Evolutionary conservation across 1,140 invertebrate species (phyloP), one percentile per base, ranked within the genome.

Genomic region (Trichomalopsis sarcophagae): DNA sequence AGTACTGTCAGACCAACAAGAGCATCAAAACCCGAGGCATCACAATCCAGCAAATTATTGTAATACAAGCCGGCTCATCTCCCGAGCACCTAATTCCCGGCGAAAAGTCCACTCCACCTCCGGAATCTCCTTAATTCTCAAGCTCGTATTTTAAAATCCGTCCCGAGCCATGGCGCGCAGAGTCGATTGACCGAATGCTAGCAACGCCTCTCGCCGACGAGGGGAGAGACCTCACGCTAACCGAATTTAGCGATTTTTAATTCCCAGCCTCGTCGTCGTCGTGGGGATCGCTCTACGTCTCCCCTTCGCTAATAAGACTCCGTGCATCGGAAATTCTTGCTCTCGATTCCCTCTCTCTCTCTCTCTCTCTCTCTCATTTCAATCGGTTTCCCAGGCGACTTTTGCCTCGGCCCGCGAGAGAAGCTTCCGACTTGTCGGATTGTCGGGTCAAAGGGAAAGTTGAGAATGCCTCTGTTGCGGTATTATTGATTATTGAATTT

Each of bases 171-270:
- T 6, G 11, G 17, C 17, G 55, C 17, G 21, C 2, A 62, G 27
- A 27, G 4, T 62, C 21, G 55, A 62, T 62, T 62, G 55, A 62
- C 55, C 17, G 21, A 62, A 62, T 9, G 40, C 6, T 13, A 14
- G 23, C 47, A 55, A 77, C 21, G 21, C n/a, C 40, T 55, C 40
- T 55, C 14, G 4, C 17, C 14, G 50, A 62, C 14, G 50, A 62
- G 55, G 21, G 55, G 14, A 62, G 55, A 62, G 17, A 21, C 6
- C 55, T 62, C 55, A 6, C 55, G 55, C 84, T 89, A 90, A 90
- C 86, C 82, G 83, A 90, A 89, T 91, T 90, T 90, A 90, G 87
- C 80, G 89, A 90, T 91, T 91, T 91, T 91, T 90, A 91, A 91
- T 91, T 90, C 87, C 84, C 82, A 84, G 84, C 78, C 85, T 85